Percentiles rank a stretch among this genome's conserved stretches.
These are phyloP conservation scores for Mus caroli DNA, from an alignment of 2,797 vertebrate genomes.

Conservation along the genomic window DNA sequence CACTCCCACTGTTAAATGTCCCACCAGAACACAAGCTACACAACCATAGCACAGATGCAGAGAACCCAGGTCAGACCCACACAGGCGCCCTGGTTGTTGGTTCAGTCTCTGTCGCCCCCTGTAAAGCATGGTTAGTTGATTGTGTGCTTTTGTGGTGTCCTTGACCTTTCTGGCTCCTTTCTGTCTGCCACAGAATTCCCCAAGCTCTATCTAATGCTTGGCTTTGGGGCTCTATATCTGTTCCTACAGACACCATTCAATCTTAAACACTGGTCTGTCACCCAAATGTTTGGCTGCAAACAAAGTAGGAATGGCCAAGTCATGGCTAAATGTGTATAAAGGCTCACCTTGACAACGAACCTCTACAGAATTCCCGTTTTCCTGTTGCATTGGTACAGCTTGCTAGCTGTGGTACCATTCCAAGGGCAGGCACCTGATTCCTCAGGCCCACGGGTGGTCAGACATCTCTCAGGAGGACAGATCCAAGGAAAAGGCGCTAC, in stretches of 20 bases:
- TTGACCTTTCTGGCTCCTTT: neutral
- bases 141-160: neutral
- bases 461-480: neutral
- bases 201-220: no score
- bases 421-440: neutral
- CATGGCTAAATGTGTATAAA: neutral
- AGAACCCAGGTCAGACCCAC: neutral
- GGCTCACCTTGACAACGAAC: neutral
- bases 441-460: neutral
- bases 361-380: neutral
- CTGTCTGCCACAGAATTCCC: neutral
- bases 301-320: neutral
- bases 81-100: neutral
- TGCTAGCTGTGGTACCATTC: neutral
- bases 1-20: no score
- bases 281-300: neutral
- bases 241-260: neutral
- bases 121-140: neutral
- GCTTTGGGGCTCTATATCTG: neutral
- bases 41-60: no score
- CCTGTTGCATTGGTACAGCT: neutral
- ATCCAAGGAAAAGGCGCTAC: neutral
- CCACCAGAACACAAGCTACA: no score
- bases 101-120: neutral
- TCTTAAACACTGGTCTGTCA: neutral